Evolutionary conservation across 2,888 invertebrate genomes (phyloP).

Genomic region (Callyntrura sp.): DNA sequence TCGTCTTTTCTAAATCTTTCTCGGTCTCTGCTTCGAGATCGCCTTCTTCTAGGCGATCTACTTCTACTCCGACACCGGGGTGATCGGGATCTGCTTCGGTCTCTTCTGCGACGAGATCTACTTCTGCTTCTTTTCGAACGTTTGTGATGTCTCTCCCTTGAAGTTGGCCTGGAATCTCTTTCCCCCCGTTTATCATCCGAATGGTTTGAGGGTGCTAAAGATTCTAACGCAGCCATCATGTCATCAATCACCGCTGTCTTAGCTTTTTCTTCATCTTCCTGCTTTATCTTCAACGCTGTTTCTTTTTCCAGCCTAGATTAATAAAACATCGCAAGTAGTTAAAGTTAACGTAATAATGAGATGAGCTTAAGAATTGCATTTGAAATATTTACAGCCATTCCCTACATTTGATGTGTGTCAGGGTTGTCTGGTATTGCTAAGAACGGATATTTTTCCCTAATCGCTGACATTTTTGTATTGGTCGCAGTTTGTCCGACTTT

Average conservation of each 20-base stretch:
- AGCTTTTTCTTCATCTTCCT: constrained; percentile 86
- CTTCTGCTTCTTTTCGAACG: constrained; percentile 74
- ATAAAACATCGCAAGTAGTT: too few species aligned
- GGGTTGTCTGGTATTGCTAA: constrained; percentile 92
- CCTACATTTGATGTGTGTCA: constrained; percentile 85
- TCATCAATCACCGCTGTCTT: constrained; percentile 88
- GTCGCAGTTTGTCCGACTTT: constrained; percentile 65
- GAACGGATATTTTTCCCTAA: constrained; percentile 92
- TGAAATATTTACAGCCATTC: too few species aligned
- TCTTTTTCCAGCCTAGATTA: constrained; percentile 85
- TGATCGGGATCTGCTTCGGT: too few species aligned
- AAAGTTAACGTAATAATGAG: too few species aligned
- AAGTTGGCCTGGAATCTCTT: background rate
- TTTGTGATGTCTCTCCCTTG: constrained; percentile 9
- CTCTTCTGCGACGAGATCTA: too few species aligned
- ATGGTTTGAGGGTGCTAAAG: constrained; percentile 90
- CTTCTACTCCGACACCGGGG: too few species aligned
- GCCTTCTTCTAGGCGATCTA: too few species aligned
- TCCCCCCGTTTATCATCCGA: too few species aligned
- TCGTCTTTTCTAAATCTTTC: constrained; percentile 57
- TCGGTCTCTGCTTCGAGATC: too few species aligned
- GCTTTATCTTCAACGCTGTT: constrained; percentile 85
- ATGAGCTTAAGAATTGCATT: too few species aligned
- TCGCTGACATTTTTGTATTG: constrained; percentile 86
- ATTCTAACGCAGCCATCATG: constrained; percentile 94